Evolutionary conservation across 2,797 vertebrate genomes (phyloP).

Genomic region (Sebastes kiyomatsui): DNA sequence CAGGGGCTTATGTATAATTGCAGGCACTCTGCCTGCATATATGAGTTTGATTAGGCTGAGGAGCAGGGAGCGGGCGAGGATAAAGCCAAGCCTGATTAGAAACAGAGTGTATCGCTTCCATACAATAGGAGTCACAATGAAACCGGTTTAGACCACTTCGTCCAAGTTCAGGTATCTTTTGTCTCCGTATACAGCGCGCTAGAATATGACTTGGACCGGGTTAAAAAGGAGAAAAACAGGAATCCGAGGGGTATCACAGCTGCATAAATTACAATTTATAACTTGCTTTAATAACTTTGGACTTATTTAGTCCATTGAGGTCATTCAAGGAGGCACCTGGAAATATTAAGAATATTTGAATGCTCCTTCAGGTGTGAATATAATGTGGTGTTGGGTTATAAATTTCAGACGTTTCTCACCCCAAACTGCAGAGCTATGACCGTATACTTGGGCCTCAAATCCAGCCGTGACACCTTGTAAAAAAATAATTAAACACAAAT

Average conservation of each 20-base stretch:
- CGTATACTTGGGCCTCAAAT: not conserved
- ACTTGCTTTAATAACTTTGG: conserved; percentile 33
- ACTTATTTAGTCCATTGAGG: conserved; percentile 15
- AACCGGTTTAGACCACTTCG: conserved; percentile 62
- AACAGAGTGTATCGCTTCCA: conserved; percentile 75
- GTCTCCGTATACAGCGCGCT: conserved; percentile 19
- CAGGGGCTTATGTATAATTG: conserved; percentile 79
- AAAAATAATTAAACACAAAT: conserved; percentile 15
- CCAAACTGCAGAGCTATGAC: not conserved
- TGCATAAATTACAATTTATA: conserved; percentile 33
- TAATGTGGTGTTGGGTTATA: not conserved
- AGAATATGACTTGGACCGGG: conserved; percentile 39
- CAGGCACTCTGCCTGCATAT: conserved; percentile 80
- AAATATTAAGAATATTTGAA: conserved; percentile 15
- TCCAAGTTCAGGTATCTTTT: conserved; percentile 68
- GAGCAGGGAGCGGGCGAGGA: conserved; percentile 75
- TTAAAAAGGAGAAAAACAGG: conserved; percentile 7
- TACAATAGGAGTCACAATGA: conserved; percentile 72
- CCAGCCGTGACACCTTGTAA: conserved; percentile 31
- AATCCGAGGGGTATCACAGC: conserved; percentile 15
- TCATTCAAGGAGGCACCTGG: not conserved
- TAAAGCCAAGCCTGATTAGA: conserved; percentile 79
- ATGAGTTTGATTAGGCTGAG: conserved; percentile 81
- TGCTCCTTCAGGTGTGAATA: not conserved
- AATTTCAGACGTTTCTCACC: not conserved